Base-by-base conservation (phyloP, 2,888 invertebrate species). In the Mechanitis messenoides region DNA sequence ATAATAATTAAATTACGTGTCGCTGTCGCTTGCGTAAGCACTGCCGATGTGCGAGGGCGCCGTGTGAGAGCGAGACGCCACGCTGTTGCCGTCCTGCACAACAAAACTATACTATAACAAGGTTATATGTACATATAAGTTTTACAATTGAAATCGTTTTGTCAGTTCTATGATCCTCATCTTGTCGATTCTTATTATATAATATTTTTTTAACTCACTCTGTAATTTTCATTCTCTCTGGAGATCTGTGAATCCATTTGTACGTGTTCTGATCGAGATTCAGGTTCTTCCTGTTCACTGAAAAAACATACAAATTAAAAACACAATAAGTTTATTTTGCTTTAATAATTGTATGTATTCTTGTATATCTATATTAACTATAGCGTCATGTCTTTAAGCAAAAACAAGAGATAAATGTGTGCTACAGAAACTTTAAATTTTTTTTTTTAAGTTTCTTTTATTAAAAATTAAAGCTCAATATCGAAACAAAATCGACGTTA, bases 281-380 rank as follows among this genome's bases (percentile, higher is more conserved):
- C 87, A 0, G 82, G 85, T 58, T 89, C 89, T 64, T 90, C 89
- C 72, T 84, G 87, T 72, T 89, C 89, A 69, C 89, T 90, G 73
- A 3, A 79, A 81, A 20, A 20, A 20, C 20, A 20, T 20, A 20
- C 20, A 20, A 1, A 20, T 20, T 20, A 20, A 20, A 20, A 20
- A 20, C 20, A 20, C 20, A 20, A 20, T 20, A 20, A 20, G 0
- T 20, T 20, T 20, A 20, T 20, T 20, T 20, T 20, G 20, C 20
- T 20, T 20, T 20, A 20, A 20, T 20, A 20, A 20, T 20, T 20
- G 20, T 20, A 20, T 20, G 20, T 1, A 20, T n/a, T n/a, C n/a
- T n/a, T n/a, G n/a, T n/a, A n/a, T n/a, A n/a, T 20, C 20, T 20
- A 20, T 20, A 20, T 20, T 20, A 20, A 20, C 20, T 20, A 20